Evolutionary conservation across 53 echinoderm and acorn worm species (phyloP), one percentile per base, ranked within the genome.

Genomic region (Temnopleurus reevesii): DNA sequence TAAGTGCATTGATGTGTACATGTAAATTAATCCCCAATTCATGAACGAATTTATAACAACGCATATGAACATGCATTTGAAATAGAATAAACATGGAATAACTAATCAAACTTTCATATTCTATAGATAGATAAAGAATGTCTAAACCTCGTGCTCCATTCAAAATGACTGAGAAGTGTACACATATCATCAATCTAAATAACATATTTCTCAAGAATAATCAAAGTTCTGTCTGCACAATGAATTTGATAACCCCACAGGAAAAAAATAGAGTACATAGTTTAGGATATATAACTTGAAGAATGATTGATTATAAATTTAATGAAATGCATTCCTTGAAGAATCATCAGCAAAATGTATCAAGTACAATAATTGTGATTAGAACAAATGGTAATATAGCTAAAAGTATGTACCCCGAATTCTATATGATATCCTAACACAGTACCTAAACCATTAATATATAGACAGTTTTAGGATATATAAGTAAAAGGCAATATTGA

Each of bases 401-500:
- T 71, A 71, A 71, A 71, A 21, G 7, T 21, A 43, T 8, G 21
- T 38, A 9, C 71, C 71, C 21, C 41, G 41, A n/a, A n/a, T n/a
- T n/a, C n/a, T n/a, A 36, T 8, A 71, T 41, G 23, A 71, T 71
- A 17, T 38, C 41, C 71, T 71, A 71, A 71, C 29, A 71, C 23
- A 27, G 41, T 41, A 21, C 21, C 71, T 8, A 21, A 71, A 38
- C 36, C 21, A 71, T 8, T 41, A 19, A 29, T 71, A 41, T 2
- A 38, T 36, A 71, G 65, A 65, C 7, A 41, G 41, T 71, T 36
- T 15, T 38, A 71, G 21, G 71, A 71, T 71, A 71, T 21, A 41
- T 23, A 23, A 21, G 71, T 43, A 41, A 71, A 71, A 71, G 71
- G 71, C 71, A 71, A 71, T 71, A n/a, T 19, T 65, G 31, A 64